Evolutionary conservation across 2,113 vertebrate species (phyloP).

Genomic region (Phoenicopterus ruber): DNA sequence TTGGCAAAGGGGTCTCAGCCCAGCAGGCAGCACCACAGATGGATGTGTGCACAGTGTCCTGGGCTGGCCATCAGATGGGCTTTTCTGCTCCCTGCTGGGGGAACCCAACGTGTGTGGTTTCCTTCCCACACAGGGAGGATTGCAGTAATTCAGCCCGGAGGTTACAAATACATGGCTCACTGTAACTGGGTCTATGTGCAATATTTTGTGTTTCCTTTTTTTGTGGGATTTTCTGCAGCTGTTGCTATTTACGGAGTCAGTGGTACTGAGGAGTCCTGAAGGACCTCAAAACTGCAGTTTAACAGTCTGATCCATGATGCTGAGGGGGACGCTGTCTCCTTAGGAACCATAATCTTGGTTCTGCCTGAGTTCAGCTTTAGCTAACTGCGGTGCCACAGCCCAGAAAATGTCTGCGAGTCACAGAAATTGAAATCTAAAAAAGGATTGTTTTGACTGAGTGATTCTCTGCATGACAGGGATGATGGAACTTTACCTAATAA

Average conservation of each 20-base stretch:
- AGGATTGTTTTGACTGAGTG: not conserved
- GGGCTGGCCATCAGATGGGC: not conserved
- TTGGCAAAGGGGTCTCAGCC: not conserved
- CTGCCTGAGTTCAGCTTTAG: not conserved
- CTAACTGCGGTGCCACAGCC: not conserved
- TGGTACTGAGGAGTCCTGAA: not conserved
- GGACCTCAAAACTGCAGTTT: not conserved
- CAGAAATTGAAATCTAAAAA: not conserved
- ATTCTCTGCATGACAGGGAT: not conserved
- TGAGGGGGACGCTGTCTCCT: not conserved
- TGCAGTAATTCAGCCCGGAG: not conserved
- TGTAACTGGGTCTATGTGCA: fast-evolving
- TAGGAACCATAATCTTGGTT: not conserved
- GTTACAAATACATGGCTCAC: fast-evolving
- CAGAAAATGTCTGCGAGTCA: not conserved
- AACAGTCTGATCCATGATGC: not conserved
- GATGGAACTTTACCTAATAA: not conserved
- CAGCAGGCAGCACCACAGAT: not conserved
- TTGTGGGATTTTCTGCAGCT: not conserved
- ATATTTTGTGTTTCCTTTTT: not conserved
- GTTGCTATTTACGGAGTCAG: not conserved
- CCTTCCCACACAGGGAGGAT: not conserved
- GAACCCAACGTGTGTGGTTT: not conserved
- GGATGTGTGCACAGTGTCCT: not conserved
- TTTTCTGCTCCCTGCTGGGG: not conserved